A percentile compares a stretch with the other conserved stretches of the same genome.
Conservation (phyloP, 2,797 vertebrate genomes). For the Scolopax bukidnonensis region DNA sequence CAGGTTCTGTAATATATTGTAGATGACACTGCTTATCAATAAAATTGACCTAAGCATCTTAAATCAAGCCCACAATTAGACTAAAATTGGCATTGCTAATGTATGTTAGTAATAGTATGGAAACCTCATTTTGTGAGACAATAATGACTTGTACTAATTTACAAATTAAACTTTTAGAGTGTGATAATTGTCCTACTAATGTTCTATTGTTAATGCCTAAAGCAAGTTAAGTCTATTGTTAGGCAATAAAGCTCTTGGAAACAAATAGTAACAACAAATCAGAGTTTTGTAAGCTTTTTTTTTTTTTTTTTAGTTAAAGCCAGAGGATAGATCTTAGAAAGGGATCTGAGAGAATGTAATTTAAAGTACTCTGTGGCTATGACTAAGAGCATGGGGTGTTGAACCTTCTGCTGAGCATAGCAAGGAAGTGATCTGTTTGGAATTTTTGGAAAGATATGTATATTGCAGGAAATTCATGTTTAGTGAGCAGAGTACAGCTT, state of each 20-base stretch:
- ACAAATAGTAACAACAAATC: constrained; percentile 32
- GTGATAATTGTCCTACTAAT: constrained; percentile 64
- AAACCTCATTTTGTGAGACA: constrained; percentile 69
- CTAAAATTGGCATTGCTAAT: constrained; percentile 71
- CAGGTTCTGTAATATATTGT: constrained; percentile 56
- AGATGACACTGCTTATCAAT: constrained; percentile 71
- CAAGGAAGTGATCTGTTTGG: background rate
- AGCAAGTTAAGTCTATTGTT: constrained; percentile 6
- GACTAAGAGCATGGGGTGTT: background rate
- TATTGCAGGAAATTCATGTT: background rate
- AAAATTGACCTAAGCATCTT: constrained; percentile 74
- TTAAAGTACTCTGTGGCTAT: background rate
- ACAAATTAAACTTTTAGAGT: constrained; percentile 55
- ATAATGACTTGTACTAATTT: constrained; percentile 57
- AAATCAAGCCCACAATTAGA: constrained; percentile 73
- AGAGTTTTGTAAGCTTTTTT: background rate
- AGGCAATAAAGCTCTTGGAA: constrained; percentile 22
- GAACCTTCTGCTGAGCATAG: background rate
- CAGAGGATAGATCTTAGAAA: background rate
- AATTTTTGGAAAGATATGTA: background rate
- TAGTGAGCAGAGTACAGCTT: background rate
- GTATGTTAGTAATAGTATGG: constrained; percentile 62
- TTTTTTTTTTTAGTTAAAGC: background rate
- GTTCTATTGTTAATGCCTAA: constrained; percentile 38
- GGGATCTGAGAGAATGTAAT: background rate